Conservation (phyloP, 2,113 vertebrate species). For the Upupa epops region DNA sequence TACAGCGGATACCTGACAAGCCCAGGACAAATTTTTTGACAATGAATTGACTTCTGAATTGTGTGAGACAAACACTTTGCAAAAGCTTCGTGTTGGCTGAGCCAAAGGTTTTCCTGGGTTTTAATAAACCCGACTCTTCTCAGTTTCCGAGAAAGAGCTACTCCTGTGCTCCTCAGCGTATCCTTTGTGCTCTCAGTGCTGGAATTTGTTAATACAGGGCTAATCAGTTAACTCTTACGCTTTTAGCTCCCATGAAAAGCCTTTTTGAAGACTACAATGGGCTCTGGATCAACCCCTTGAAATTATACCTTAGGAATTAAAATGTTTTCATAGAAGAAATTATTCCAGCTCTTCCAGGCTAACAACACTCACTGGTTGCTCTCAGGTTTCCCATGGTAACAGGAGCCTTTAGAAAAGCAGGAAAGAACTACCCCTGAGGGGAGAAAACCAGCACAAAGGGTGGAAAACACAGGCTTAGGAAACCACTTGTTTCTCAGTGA, state of each 20-base stretch:
- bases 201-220: background rate
- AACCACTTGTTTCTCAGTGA: background rate
- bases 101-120: background rate
- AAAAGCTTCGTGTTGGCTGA: conserved; percentile 19
- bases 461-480: background rate
- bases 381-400: background rate
- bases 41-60: background rate
- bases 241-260: background rate
- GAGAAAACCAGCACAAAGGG: background rate
- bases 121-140: conserved; percentile 6
- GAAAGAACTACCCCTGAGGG: background rate
- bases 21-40: conserved; percentile 50
- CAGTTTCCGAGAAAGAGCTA: background rate
- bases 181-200: background rate
- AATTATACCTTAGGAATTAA: background rate
- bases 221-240: background rate
- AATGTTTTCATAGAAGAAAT: background rate
- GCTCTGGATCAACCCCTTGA: background rate
- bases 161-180: rapidly evolving
- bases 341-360: background rate
- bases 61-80: background rate
- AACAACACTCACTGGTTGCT: background rate
- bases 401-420: background rate
- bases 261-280: background rate
- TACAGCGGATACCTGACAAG: background rate